Percentiles rank a stretch among this genome's conserved stretches.
Evolutionary conservation across 1,140 invertebrate species (phyloP).

Genomic region (Manduca sexta): DNA sequence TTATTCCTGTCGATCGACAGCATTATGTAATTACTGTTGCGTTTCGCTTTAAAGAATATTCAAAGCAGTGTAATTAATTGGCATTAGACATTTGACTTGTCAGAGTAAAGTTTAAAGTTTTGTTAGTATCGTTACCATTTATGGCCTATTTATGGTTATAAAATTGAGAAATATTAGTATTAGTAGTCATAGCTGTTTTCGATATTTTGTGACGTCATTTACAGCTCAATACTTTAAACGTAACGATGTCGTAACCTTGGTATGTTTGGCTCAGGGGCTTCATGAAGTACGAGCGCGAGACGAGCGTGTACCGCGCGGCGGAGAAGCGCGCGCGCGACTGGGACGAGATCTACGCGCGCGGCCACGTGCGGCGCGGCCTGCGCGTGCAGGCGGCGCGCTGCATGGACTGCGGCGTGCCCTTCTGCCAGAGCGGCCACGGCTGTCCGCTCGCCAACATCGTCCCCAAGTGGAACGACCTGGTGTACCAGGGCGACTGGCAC

Average conservation of each 20-base stretch:
- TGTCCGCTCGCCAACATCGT: slow-evolving; percentile 99
- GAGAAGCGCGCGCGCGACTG: slow-evolving; percentile 93
- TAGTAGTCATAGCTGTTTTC: too few relatives aligned
- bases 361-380: slow-evolving; percentile 89
- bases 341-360: slow-evolving; percentile 96
- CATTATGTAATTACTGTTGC: too few relatives aligned
- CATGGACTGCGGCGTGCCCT: slow-evolving; percentile 99
- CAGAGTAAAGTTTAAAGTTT: too few relatives aligned
- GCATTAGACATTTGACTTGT: too few relatives aligned
- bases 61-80: too few relatives aligned
- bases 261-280: slow-evolving; percentile 80
- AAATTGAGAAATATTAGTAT: too few relatives aligned
- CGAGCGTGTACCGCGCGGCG: slow-evolving; percentile 86
- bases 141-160: too few relatives aligned
- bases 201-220: too few relatives aligned
- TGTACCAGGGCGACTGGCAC: slow-evolving; percentile 96
- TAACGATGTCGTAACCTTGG: not conserved
- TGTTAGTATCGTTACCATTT: too few relatives aligned
- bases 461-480: slow-evolving; percentile 98
- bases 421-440: slow-evolving; percentile 96
- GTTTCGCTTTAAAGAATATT: too few relatives aligned
- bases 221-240: too few relatives aligned
- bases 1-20: too few relatives aligned
- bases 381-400: slow-evolving; percentile 95
- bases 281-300: slow-evolving; percentile 95